Percentiles rank a stretch among this genome's conserved stretches.
phyloP scores from a whole-genome alignment of 2,797 vertebrate species.

The Mormyrus proboscirostris region DNA sequence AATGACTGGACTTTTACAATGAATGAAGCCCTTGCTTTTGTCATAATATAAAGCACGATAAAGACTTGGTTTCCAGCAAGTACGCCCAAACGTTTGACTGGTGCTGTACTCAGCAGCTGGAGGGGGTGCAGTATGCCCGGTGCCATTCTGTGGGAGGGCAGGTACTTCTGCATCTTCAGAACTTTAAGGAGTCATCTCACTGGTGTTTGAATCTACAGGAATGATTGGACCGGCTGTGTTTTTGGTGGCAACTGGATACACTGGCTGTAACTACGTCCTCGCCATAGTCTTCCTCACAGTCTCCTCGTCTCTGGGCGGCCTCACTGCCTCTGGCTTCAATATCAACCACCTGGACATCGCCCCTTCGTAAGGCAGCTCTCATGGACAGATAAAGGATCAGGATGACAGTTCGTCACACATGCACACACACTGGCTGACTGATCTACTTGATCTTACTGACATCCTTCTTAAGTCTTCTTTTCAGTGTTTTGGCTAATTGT shows the following conservation, averaged over 20 bases:
- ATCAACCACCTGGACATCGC: slow-evolving; percentile 98
- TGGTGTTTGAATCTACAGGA: slow-evolving; percentile 51
- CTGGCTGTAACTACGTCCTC: slow-evolving; percentile 76
- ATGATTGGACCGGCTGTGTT: slow-evolving; percentile 89
- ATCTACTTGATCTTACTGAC: not conserved
- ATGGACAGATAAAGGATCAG: not conserved
- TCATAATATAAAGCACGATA: not conserved
- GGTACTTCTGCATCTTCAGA: not conserved
- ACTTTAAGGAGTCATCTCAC: not conserved
- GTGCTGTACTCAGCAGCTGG: not conserved
- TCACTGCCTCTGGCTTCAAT: slow-evolving; percentile 85
- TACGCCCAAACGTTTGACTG: not conserved
- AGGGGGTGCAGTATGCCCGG: not conserved
- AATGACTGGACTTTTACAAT: not conserved
- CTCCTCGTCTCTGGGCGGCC: slow-evolving; percentile 84
- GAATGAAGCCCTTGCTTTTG: not conserved
- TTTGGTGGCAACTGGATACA: slow-evolving; percentile 81
- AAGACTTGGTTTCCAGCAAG: not conserved
- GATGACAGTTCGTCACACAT: not conserved
- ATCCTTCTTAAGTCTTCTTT: not conserved
- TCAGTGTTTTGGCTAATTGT: not conserved
- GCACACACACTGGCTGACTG: not conserved
- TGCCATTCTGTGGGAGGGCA: not conserved
- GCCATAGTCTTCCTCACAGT: slow-evolving; percentile 85
- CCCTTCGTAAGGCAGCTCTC: slow-evolving; percentile 76